Evolutionary conservation across 2,113 vertebrate species (phyloP).

Genomic region (Syngnathus typhle): DNA sequence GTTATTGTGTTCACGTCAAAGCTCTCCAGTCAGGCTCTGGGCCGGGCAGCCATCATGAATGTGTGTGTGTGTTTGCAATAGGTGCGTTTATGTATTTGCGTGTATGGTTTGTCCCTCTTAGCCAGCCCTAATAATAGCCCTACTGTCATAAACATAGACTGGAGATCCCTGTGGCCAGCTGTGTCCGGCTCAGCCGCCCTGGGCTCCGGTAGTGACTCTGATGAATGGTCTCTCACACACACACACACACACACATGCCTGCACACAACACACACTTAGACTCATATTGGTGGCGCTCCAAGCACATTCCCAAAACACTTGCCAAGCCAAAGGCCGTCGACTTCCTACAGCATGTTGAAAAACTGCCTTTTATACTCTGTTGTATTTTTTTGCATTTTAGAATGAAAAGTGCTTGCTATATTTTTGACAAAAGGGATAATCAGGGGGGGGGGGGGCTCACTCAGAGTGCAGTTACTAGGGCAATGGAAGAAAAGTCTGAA

Average conservation of each 20-base stretch:
- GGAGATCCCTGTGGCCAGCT: conserved; percentile 64
- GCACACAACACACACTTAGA: conserved; percentile 18
- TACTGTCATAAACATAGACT: conserved; percentile 65
- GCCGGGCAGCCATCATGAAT: conserved; percentile 32
- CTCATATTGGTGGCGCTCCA: conserved; percentile 36
- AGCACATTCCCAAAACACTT: conserved; percentile 53
- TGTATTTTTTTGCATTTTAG: conserved; percentile 1
- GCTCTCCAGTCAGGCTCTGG: conserved; percentile 40
- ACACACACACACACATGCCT: conserved; percentile 20
- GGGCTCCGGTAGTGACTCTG: conserved; percentile 63
- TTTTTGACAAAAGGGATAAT: conserved; percentile 20
- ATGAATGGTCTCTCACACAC: conserved; percentile 48
- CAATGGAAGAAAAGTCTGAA: conserved; percentile 45
- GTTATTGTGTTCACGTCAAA: conserved; percentile 50
- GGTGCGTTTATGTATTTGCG: conserved; percentile 23
- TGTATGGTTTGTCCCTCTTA: conserved; percentile 49
- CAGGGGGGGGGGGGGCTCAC: conserved; percentile 17
- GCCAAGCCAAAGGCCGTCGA: conserved; percentile 54
- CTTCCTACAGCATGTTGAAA: conserved; percentile 41
- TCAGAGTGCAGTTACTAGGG: no score
- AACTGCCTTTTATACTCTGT: conserved; percentile 17
- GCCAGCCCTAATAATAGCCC: conserved; percentile 65
- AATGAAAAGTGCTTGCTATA: conserved; percentile 29
- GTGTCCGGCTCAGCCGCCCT: conserved; percentile 62
- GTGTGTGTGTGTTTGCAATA: not conserved